Evolutionary conservation across 2,888 invertebrate genomes (phyloP).

Genomic region (Helicoverpa assulta): DNA sequence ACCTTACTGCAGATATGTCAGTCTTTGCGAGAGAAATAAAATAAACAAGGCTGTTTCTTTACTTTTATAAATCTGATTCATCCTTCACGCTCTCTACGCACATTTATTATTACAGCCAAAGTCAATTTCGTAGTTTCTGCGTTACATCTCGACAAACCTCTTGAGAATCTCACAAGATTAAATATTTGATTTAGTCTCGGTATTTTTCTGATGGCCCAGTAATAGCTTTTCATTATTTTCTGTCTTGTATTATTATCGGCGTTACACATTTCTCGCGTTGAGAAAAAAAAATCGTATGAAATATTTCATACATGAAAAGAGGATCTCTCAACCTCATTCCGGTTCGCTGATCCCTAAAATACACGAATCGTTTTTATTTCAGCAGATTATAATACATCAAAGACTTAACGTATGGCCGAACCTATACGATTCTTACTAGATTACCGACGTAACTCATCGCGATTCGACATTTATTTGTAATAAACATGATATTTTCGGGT

Average conservation of each 20-base stretch:
- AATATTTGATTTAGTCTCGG: constrained; percentile 54
- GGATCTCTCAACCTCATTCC: constrained; percentile 53
- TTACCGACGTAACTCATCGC: constrained; percentile 77
- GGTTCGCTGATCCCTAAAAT: constrained; percentile 72
- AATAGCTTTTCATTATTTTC: constrained; percentile 56
- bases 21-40: constrained; percentile 1
- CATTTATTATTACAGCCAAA: constrained; percentile 54
- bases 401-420: constrained; percentile 79
- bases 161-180: constrained; percentile 46
- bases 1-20: not conserved
- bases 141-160: constrained; percentile 43
- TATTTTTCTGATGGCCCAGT: constrained; percentile 52
- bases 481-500: constrained; percentile 83
- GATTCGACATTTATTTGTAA: constrained; percentile 79
- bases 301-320: constrained; percentile 29
- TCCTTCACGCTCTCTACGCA: constrained; percentile 45
- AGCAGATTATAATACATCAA: constrained; percentile 85
- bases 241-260: constrained; percentile 40
- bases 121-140: constrained; percentile 56
- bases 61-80: constrained; percentile 25
- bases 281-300: constrained; percentile 18
- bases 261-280: constrained; percentile 35
- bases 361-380: constrained; percentile 76
- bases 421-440: constrained; percentile 76
- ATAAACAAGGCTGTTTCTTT: constrained; percentile 21